phyloP scores from a whole-genome alignment of 2,888 invertebrate genomes.

The Papilio gigon region DNA sequence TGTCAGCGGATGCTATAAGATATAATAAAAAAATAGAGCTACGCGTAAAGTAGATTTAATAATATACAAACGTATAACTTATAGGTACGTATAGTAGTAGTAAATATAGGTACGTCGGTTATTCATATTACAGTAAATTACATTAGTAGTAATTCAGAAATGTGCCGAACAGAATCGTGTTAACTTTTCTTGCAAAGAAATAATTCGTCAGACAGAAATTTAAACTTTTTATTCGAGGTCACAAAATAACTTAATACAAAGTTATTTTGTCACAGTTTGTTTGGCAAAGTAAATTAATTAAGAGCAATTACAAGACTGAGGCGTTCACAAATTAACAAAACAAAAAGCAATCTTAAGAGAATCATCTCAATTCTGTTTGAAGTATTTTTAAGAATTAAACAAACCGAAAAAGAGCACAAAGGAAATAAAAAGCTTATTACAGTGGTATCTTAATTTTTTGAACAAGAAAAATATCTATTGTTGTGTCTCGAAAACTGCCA shows the following conservation, averaged over 20 bases:
- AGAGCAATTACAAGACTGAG: not conserved
- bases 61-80: not conserved
- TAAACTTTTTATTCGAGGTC: not conserved
- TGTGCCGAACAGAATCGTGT: no score
- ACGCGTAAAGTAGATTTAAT: not conserved
- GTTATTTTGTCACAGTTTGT: not conserved
- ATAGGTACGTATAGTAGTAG: no score
- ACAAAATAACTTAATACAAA: not conserved
- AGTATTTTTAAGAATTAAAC: conserved; percentile 38
- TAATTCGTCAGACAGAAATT: not conserved
- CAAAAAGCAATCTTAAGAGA: conserved; percentile 25
- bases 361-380: conserved; percentile 36
- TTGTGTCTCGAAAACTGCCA: conserved; percentile 61
- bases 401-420: conserved; percentile 32
- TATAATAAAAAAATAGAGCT: not conserved
- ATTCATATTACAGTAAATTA: not conserved
- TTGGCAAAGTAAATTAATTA: conserved; percentile 13
- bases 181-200: not conserved
- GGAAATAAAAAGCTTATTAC: conserved; percentile 41
- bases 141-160: not conserved
- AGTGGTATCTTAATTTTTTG: conserved; percentile 43
- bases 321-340: conserved; percentile 24
- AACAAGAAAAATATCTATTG: conserved; percentile 58
- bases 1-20: conserved; percentile 16
- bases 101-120: no score